Evolutionary conservation across 2,888 invertebrate species (phyloP).

Genomic region (Elegia similella): DNA sequence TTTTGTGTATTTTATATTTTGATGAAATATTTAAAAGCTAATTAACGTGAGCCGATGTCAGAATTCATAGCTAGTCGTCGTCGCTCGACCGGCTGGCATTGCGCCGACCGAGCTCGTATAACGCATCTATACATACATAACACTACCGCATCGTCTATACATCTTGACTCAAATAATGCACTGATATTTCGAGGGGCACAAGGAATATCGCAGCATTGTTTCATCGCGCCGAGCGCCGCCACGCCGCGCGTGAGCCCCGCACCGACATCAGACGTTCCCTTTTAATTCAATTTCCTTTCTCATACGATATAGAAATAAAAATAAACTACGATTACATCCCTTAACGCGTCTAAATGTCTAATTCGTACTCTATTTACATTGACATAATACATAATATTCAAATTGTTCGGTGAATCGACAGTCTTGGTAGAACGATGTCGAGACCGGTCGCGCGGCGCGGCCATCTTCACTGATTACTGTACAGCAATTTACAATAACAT

Average conservation of each 20-base stretch:
- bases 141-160: constrained; percentile 72
- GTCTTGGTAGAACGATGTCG: constrained; percentile 51
- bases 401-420: constrained; percentile 72
- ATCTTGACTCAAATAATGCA: constrained; percentile 77
- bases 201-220: constrained; percentile 78
- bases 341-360: constrained; percentile 70
- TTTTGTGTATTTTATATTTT: constrained; percentile 82
- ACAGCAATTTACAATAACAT: constrained; percentile 77
- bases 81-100: constrained; percentile 74
- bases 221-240: constrained; percentile 46
- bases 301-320: constrained; percentile 61
- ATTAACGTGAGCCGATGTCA: constrained; percentile 82
- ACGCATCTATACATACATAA: constrained; percentile 73
- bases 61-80: constrained; percentile 82
- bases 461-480: constrained; percentile 55
- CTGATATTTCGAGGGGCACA: constrained; percentile 78
- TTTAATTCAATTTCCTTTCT: constrained; percentile 33
- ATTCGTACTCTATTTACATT: constrained; percentile 77
- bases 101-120: constrained; percentile 72
- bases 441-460: constrained; percentile 52
- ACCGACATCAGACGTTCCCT: constrained; percentile 33
- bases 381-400: constrained; percentile 70
- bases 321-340: constrained; percentile 72
- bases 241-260: constrained; percentile 46
- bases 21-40: constrained; percentile 82